phyloP scores from a whole-genome alignment of 2,888 invertebrate genomes.

The Oscheius myriophilus region DNA sequence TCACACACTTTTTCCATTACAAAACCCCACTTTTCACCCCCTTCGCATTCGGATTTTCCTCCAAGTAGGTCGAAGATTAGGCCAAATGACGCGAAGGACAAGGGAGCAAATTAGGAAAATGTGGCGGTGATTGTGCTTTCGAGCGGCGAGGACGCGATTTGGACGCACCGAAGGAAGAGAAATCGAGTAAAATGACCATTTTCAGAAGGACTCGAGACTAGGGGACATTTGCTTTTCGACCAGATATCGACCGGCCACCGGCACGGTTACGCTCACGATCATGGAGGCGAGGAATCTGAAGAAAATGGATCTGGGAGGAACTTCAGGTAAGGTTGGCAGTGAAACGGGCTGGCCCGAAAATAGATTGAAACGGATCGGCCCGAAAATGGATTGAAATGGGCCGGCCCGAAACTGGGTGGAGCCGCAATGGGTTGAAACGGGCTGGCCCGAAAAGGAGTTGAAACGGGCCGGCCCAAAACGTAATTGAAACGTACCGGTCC shows the following conservation, averaged over 20 bases:
- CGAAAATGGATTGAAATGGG: slow-evolving; percentile 63
- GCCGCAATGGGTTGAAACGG: not conserved
- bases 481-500: no score
- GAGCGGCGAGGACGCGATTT: no score
- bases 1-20: not conserved
- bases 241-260: slow-evolving; percentile 68
- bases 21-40: not conserved
- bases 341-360: no score
- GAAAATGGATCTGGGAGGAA: slow-evolving; percentile 70
- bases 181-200: slow-evolving; percentile 4
- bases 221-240: slow-evolving; percentile 70
- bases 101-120: no score
- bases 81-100: no score
- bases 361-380: not conserved
- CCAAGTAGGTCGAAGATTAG: not conserved
- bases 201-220: slow-evolving; percentile 57
- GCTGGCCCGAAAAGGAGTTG: no score
- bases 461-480: no score
- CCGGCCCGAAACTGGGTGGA: not conserved
- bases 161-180: no score
- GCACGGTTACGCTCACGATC: slow-evolving; percentile 68
- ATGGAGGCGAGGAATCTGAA: slow-evolving; percentile 70
- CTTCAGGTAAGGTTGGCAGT: slow-evolving; percentile 63
- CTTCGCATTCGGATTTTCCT: not conserved
- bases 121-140: no score